Base-by-base conservation (phyloP, 2,888 invertebrate species). In the Drosophila suboccidentalis region DNA sequence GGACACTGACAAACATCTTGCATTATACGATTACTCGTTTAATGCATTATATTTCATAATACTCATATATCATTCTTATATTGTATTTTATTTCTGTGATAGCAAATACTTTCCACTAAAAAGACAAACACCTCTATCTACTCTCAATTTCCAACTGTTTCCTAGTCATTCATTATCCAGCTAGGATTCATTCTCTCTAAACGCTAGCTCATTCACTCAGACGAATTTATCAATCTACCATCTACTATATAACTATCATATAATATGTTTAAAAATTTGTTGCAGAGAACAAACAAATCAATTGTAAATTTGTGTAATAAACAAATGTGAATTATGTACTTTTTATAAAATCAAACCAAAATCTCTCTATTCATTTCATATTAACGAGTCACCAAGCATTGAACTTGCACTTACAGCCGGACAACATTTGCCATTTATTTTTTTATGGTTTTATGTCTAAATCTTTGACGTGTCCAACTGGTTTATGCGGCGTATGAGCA, bases 81-180 rank as follows among this genome's bases (percentile, higher is more conserved):
- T 82, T 69, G 75, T 85, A 83, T 82, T 85, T 83, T 85, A 85
- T 80, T 78, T 86, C 86, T 86, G 86, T 86, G 86, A 86, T 86
- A 86, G 86, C 87, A 83, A 85, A 85, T 85, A 81, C 77, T 75
- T 81, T 87, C 75, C 70, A 74, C 61, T 68, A 44, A 38, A 49
- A 57, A 60, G 54, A 64, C 15, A 44, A 17, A 38, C 50, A 34
- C 32, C 53, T 62, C 43, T 41, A 8, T 54, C 70, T 46, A 22
- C 34, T 44, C 13, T 41, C 19, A 57, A 43, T 53, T 63, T 53
- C 43, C 22, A 64, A 75, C 71, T 78, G 19, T 71, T 71, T 80
- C 75, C 63, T 77, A 80, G 77, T 80, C 81, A 85, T 80, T 80
- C 81, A 85, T 80, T 80, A 78, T 65, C 71, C 69, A 49, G 69